Conservation (phyloP, 2,888 invertebrate genomes). For the Parnassius smintheus region DNA sequence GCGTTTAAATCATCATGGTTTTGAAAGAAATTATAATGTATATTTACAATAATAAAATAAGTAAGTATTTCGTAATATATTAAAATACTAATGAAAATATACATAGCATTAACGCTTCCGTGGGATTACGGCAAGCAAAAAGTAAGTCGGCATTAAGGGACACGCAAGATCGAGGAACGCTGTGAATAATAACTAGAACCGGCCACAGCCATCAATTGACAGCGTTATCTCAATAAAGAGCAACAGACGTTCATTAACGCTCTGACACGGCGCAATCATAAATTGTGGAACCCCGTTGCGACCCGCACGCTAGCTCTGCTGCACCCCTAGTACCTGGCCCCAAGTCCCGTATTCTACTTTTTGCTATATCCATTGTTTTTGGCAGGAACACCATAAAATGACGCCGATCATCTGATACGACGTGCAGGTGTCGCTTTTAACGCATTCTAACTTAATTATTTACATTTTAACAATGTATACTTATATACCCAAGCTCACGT, state of each 20-base stretch:
- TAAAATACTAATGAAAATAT: too few species aligned
- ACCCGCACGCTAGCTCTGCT: conserved; percentile 68
- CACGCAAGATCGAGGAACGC: conserved; percentile 63
- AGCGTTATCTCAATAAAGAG: conserved; percentile 80
- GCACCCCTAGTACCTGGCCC: conserved; percentile 55
- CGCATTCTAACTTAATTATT: conserved; percentile 74
- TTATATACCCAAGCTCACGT: conserved; percentile 38
- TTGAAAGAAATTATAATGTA: too few species aligned
- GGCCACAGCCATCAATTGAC: conserved; percentile 53
- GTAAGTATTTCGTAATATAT: too few species aligned
- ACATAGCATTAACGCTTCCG: too few species aligned
- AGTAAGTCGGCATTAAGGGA: conserved; percentile 54
- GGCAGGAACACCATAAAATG: conserved; percentile 70
- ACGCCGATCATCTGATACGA: conserved; percentile 67
- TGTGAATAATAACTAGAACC: conserved; percentile 70
- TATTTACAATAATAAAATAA: too few species aligned
- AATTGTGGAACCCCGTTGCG: conserved; percentile 77
- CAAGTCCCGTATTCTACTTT: conserved; percentile 71
- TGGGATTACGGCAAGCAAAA: conserved; percentile 42
- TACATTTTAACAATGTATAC: conserved; percentile 58
- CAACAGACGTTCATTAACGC: conserved; percentile 79
- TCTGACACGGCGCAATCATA: conserved; percentile 78
- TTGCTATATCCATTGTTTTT: conserved; percentile 79
- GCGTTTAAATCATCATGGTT: too few species aligned
- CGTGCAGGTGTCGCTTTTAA: conserved; percentile 74